Conservation (phyloP, 2,113 vertebrate genomes). For the Bothrops jararaca region DNA sequence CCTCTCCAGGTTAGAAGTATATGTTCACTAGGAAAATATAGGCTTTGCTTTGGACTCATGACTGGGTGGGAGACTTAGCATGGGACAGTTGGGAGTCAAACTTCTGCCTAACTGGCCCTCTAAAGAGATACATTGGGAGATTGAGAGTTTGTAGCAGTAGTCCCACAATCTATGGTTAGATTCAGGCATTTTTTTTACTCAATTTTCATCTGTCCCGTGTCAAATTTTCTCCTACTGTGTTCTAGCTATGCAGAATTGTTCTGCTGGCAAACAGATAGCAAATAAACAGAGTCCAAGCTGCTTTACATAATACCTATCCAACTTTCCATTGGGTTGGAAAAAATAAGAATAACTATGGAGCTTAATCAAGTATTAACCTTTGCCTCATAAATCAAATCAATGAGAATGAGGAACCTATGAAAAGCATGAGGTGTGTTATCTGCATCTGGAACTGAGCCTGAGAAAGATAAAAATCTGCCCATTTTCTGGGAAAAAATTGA, state of each 20-base stretch:
- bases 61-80: too few relatives aligned
- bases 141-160: too few relatives aligned
- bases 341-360: background rate
- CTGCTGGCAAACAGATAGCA: background rate
- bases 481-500: background rate
- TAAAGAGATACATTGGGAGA: too few relatives aligned
- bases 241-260: background rate
- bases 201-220: background rate
- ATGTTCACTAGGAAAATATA: too few relatives aligned
- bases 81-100: too few relatives aligned
- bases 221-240: background rate
- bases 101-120: too few relatives aligned
- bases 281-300: background rate
- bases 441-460: background rate
- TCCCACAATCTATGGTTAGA: background rate
- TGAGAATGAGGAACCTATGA: background rate
- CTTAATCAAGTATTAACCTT: background rate
- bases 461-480: background rate
- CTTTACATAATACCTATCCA: background rate
- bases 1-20: too few relatives aligned
- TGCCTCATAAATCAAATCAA: background rate
- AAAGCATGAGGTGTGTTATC: background rate
- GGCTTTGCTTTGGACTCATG: too few relatives aligned
- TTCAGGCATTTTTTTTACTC: background rate
- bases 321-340: background rate